Conservation (phyloP, 2,113 vertebrate species). For the Ploceus nigricollis region DNA sequence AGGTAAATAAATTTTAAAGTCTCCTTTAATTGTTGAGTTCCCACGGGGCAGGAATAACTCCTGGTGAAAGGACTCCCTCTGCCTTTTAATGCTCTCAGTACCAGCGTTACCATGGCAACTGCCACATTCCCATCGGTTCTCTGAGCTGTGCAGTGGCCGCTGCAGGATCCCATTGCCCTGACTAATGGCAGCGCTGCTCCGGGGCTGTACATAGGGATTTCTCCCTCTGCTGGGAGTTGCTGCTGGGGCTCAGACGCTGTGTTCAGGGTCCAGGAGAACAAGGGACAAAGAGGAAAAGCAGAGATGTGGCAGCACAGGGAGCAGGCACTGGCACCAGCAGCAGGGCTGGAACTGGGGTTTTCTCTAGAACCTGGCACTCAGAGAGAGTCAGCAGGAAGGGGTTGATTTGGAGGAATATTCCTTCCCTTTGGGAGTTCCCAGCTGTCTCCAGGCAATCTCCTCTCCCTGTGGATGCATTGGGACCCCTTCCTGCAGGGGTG, state of each 20-base stretch:
- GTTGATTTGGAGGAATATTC: neutral
- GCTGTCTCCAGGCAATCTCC: neutral
- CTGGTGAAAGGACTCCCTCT: neutral
- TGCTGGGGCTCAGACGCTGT: neutral
- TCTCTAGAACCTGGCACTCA: neutral
- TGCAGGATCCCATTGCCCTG: constrained; percentile 27
- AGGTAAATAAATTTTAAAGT: neutral
- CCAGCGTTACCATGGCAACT: constrained; percentile 39
- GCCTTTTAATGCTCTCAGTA: constrained; percentile 21
- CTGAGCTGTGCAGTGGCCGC: neutral
- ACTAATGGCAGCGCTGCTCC: neutral
- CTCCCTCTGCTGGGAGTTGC: neutral
- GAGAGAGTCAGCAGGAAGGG: neutral
- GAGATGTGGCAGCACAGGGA: neutral
- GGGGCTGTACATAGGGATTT: neutral
- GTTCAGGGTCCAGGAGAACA: neutral
- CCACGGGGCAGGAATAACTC: constrained; percentile 6
- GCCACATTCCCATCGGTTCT: neutral
- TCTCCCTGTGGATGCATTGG: neutral
- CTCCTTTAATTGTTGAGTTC: neutral
- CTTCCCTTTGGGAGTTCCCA: neutral
- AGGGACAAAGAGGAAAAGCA: neutral
- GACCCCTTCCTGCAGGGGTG: neutral
- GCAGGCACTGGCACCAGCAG: neutral
- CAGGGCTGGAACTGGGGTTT: fast-evolving